Conservation (phyloP, 2,797 vertebrate genomes). For the Onychomys leucogaster region DNA sequence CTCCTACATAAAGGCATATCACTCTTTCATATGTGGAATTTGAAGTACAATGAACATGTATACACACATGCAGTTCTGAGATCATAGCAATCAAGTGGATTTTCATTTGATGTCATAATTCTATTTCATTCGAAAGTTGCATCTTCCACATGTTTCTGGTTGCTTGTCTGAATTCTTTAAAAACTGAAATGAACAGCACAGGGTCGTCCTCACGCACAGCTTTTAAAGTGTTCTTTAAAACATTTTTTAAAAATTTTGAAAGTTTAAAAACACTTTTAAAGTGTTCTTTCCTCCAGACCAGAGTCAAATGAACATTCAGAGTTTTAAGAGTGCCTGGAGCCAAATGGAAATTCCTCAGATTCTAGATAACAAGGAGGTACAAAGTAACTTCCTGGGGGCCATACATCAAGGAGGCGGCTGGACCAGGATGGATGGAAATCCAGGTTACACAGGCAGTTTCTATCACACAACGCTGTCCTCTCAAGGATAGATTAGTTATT, state of each 20-base stretch:
- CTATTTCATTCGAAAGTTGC: background rate
- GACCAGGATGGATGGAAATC: background rate
- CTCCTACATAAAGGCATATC: background rate
- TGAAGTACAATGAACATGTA: background rate
- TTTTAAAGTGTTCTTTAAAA: background rate
- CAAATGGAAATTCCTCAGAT: background rate
- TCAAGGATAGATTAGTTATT: background rate
- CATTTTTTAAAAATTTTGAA: background rate
- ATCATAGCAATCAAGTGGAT: background rate
- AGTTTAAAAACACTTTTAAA: background rate
- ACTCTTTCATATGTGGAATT: background rate
- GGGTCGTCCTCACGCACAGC: background rate
- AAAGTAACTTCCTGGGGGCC: background rate
- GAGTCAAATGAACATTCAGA: background rate
- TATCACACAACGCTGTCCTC: background rate
- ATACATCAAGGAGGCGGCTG: background rate
- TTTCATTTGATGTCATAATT: slow-evolving; percentile 24
- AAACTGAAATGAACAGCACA: background rate
- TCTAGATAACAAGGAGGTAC: background rate
- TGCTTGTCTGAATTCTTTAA: background rate
- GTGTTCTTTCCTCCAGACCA: background rate
- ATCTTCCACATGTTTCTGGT: background rate
- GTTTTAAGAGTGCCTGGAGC: background rate
- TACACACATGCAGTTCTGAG: background rate
- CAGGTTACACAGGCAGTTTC: background rate